phyloP scores from a whole-genome alignment of 2,797 vertebrate genomes.

The Bucorvus abyssinicus region DNA sequence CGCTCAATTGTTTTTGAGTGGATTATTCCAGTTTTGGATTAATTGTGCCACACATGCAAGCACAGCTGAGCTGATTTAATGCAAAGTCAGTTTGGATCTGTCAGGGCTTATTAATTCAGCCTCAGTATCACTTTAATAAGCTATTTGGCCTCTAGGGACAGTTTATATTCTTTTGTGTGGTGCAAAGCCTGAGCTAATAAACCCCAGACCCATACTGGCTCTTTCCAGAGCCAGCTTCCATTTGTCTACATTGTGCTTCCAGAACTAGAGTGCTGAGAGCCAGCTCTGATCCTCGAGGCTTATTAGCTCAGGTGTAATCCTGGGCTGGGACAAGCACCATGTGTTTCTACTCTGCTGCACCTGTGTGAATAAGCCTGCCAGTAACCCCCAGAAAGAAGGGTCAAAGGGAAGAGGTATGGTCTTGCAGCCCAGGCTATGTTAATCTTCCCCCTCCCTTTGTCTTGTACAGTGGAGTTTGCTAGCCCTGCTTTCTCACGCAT shows the following conservation, averaged over 20 bases:
- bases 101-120: slow-evolving; percentile 40
- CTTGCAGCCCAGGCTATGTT: background rate
- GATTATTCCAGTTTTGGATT: background rate
- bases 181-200: slow-evolving; percentile 57
- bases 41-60: background rate
- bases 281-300: slow-evolving; percentile 12
- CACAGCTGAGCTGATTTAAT: slow-evolving; percentile 32
- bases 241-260: background rate
- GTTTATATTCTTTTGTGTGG: slow-evolving; percentile 6
- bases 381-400: background rate
- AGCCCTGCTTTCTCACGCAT: fast-evolving
- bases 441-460: background rate
- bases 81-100: background rate
- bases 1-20: background rate
- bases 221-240: slow-evolving; percentile 35
- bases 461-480: background rate
- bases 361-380: slow-evolving; percentile 10
- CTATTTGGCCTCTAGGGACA: slow-evolving; percentile 18
- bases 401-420: background rate
- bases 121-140: slow-evolving; percentile 49
- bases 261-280: slow-evolving; percentile 25
- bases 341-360: slow-evolving; percentile 42
- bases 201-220: slow-evolving; percentile 10
- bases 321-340: background rate
- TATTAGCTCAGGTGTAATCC: slow-evolving; percentile 59